These are phyloP conservation scores for Macrobrachium rosenbergii DNA, from an alignment of 1,140 invertebrate genomes.

Conservation along the genomic window DNA sequence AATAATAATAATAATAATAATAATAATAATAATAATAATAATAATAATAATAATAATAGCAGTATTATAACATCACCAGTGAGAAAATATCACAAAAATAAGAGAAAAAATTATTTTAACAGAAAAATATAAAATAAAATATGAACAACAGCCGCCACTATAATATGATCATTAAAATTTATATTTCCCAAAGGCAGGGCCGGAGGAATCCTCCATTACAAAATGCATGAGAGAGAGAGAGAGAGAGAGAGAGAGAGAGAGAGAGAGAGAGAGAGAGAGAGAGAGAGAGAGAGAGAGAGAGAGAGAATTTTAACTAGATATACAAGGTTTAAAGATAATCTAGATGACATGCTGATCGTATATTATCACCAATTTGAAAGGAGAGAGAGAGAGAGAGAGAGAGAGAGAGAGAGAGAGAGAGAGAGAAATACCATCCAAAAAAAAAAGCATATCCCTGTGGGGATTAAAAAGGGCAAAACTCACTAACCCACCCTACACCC, in stretches of 20 bases:
- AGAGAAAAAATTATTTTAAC: neutral
- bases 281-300: neutral
- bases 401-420: neutral
- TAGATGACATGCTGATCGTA: too few relatives aligned
- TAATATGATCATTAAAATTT: neutral
- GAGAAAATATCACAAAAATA: neutral
- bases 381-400: neutral
- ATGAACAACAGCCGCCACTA: neutral
- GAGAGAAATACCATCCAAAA: slow-evolving; percentile 5
- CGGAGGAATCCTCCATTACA: neutral
- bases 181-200: too few relatives aligned
- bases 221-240: neutral
- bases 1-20: neutral
- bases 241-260: neutral
- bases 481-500: neutral
- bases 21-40: neutral
- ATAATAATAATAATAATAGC: neutral
- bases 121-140: neutral
- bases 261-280: neutral
- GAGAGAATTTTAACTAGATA: neutral
- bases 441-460: neutral
- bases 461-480: neutral
- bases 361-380: neutral
- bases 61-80: neutral
- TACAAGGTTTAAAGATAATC: neutral